Evolutionary conservation across 2,113 vertebrate species (phyloP).

Genomic region (Triplophysa dalaica): DNA sequence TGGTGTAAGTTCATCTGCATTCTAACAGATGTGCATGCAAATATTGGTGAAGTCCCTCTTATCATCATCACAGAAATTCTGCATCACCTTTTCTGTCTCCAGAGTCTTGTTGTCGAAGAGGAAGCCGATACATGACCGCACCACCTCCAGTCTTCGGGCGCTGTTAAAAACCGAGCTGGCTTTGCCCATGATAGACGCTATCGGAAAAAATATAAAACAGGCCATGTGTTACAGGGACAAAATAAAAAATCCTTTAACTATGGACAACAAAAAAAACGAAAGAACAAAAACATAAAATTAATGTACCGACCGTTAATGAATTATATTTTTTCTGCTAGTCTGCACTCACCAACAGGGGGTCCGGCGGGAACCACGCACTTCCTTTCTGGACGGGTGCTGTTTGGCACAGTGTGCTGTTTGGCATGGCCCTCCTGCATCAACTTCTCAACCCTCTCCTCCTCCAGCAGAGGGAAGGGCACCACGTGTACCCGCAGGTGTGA

Average conservation of each 20-base stretch:
- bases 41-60: slow-evolving; percentile 46
- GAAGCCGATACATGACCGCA: slow-evolving; percentile 90
- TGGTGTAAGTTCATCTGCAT: slow-evolving; percentile 33
- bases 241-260: too few relatives aligned
- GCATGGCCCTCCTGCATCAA: slow-evolving; percentile 81
- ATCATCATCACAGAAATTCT: slow-evolving; percentile 29
- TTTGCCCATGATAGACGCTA: slow-evolving; percentile 92
- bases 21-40: slow-evolving; percentile 20
- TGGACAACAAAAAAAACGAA: too few relatives aligned
- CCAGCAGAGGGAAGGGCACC: slow-evolving; percentile 87
- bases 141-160: slow-evolving; percentile 94
- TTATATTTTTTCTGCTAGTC: background rate
- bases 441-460: slow-evolving; percentile 83
- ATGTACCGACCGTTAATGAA: background rate
- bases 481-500: slow-evolving; percentile 95
- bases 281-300: background rate
- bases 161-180: slow-evolving; percentile 91
- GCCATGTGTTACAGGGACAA: background rate
- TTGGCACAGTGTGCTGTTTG: slow-evolving; percentile 75
- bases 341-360: slow-evolving; percentile 90
- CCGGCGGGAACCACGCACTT: slow-evolving; percentile 96
- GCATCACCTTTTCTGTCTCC: slow-evolving; percentile 97
- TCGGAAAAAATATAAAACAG: slow-evolving; percentile 31
- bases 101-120: slow-evolving; percentile 97
- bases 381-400: slow-evolving; percentile 77